Conservation (phyloP, 1,140 invertebrate species). For the Brachionus paranguensis region DNA sequence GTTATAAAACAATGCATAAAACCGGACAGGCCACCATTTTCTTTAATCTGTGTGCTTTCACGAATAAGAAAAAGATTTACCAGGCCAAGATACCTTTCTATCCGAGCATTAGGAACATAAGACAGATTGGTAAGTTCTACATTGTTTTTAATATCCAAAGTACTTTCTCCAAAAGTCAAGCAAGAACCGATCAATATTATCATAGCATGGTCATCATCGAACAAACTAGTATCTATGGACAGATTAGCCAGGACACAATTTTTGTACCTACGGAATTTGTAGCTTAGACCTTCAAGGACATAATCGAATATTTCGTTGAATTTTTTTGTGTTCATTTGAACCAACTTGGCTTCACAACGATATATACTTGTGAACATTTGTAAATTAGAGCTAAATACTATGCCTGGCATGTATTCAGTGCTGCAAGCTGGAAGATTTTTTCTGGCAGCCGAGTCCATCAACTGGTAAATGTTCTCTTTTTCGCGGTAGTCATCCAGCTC, state of each 20-base stretch:
- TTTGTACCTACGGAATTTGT: constrained; percentile 9
- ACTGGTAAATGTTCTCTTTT: constrained; percentile 68
- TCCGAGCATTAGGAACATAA: constrained; percentile 70
- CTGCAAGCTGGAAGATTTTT: constrained; percentile 77
- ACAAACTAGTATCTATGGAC: constrained; percentile 44
- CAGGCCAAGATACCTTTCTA: constrained; percentile 80
- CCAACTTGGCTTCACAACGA: background rate
- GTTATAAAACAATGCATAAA: constrained; percentile 87
- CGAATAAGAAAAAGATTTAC: constrained; percentile 90
- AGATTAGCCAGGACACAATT: constrained; percentile 30
- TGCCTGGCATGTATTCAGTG: constrained; percentile 70
- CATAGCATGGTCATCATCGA: constrained; percentile 41
- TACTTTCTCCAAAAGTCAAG: constrained; percentile 39
- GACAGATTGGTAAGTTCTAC: constrained; percentile 78
- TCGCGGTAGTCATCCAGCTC: constrained; percentile 80
- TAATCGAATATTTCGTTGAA: constrained; percentile 75
- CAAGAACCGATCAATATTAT: constrained; percentile 43
- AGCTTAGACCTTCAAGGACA: constrained; percentile 6
- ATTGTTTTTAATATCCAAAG: constrained; percentile 63
- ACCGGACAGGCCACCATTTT: constrained; percentile 77
- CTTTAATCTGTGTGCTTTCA: constrained; percentile 82
- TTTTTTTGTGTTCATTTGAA: constrained; percentile 26
- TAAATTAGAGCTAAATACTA: constrained; percentile 65
- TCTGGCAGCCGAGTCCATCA: constrained; percentile 71
- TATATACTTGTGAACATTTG: constrained; percentile 47